Evolutionary conservation across 2,888 invertebrate species (phyloP).

Genomic region (Scelioninae gen. 1): DNA sequence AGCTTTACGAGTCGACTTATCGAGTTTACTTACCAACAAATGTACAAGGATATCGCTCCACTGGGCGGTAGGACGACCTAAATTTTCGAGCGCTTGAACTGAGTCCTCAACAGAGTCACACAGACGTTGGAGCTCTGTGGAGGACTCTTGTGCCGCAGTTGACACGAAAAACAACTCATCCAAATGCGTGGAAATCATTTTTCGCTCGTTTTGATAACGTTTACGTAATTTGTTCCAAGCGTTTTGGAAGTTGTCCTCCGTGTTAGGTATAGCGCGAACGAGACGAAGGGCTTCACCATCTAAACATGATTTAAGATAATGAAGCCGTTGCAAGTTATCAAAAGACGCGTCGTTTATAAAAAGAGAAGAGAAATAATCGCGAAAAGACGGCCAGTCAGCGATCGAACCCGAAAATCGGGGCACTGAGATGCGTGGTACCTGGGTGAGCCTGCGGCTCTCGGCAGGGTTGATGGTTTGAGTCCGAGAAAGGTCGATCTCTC

Average conservation of each 20-base stretch:
- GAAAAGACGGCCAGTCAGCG: slow-evolving; percentile 13
- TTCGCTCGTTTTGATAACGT: too few species aligned
- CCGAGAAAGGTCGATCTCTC: not conserved
- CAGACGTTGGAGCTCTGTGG: not conserved
- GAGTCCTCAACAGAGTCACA: not conserved
- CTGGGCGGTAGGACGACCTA: not conserved
- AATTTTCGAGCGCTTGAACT: not conserved
- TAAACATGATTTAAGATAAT: not conserved
- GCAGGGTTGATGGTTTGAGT: too few species aligned
- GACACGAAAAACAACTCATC: too few species aligned
- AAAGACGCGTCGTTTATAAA: not conserved
- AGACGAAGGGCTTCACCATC: not conserved
- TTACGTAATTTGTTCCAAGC: too few species aligned
- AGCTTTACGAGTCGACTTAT: not conserved
- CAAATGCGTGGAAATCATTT: too few species aligned
- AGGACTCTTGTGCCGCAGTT: not conserved
- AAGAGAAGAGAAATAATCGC: slow-evolving; percentile 19
- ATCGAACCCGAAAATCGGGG: slow-evolving; percentile 8
- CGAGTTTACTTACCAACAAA: not conserved
- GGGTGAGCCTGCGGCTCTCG: too few species aligned
- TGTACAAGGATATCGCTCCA: not conserved
- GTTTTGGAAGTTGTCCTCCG: too few species aligned
- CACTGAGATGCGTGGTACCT: too few species aligned
- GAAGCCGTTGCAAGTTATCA: not conserved
- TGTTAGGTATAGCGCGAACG: too few species aligned